Evolutionary conservation across 2,113 vertebrate species (phyloP).

Genomic region (Oophaga pumilio): DNA sequence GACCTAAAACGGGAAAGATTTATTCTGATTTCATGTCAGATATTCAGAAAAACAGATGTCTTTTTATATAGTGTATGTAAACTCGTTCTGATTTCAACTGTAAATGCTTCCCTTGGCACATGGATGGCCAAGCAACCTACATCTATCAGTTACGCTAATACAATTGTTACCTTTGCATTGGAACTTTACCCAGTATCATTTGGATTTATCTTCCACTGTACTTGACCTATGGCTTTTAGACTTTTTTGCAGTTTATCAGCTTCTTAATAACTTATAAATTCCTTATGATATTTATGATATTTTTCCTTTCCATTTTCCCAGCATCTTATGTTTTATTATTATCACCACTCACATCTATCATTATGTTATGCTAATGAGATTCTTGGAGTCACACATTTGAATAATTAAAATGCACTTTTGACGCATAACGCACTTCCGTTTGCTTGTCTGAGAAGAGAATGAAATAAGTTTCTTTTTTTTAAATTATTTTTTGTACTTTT

Average conservation of each 20-base stretch:
- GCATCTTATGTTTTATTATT: not conserved
- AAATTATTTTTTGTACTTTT: not conserved
- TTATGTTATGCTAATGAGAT: not conserved
- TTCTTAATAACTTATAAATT: not conserved
- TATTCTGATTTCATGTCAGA: too few relatives aligned
- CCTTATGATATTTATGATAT: not conserved
- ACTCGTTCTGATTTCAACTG: too few relatives aligned
- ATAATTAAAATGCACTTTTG: not conserved
- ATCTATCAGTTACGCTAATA: too few relatives aligned
- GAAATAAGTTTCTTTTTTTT: not conserved
- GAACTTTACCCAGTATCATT: too few relatives aligned
- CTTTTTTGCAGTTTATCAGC: not conserved
- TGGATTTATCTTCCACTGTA: not conserved
- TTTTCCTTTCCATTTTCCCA: not conserved
- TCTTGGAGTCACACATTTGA: not conserved
- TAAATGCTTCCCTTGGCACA: too few relatives aligned
- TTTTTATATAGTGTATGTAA: too few relatives aligned
- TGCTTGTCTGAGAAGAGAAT: not conserved
- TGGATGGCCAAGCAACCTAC: too few relatives aligned
- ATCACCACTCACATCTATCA: constrained; percentile 8
- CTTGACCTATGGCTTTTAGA: not conserved
- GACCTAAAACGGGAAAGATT: too few relatives aligned
- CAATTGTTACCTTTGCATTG: too few relatives aligned
- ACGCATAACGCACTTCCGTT: not conserved
- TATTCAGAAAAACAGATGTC: too few relatives aligned